Conservation (phyloP, 92 coral and sea anemone species). For the Phymanthus crucifer region DNA sequence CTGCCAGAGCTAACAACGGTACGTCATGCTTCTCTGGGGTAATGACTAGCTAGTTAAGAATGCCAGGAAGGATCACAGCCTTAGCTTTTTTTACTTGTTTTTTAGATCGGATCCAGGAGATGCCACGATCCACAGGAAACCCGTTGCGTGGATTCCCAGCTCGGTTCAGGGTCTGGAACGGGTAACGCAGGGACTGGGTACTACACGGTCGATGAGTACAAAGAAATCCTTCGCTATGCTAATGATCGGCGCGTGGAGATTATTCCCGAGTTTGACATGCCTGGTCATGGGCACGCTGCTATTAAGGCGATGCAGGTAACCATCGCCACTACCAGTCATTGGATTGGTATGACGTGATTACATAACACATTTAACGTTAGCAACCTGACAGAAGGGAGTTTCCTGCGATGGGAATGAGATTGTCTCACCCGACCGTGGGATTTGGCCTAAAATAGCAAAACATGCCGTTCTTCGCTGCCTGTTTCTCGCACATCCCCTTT, state of each 20-base stretch:
- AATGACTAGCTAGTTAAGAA: neutral
- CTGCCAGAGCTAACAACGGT: conserved; percentile 77
- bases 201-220: conserved; percentile 84
- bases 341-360: no score
- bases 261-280: conserved; percentile 99
- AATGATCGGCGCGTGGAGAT: conserved; percentile 80
- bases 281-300: conserved; percentile 97
- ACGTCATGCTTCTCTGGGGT: neutral
- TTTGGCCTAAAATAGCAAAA: no score
- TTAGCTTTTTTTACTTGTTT: no score
- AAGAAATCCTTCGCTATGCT: conserved; percentile 83
- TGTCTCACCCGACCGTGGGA: no score
- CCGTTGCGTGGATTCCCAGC: conserved; percentile 82
- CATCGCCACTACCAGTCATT: neutral
- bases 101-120: conserved; percentile 73
- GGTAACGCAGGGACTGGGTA: conserved; percentile 89
- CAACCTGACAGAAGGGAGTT: no score
- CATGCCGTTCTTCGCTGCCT: no score
- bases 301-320: conserved; percentile 87
- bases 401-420: no score
- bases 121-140: conserved; percentile 84
- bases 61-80: no score
- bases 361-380: no score
- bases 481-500: no score
- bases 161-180: conserved; percentile 92